A percentile compares a stretch with the other conserved stretches of the same genome.
phyloP scores from a whole-genome alignment of 2,888 invertebrate genomes.

The Xestoiulus laeticollis region DNA sequence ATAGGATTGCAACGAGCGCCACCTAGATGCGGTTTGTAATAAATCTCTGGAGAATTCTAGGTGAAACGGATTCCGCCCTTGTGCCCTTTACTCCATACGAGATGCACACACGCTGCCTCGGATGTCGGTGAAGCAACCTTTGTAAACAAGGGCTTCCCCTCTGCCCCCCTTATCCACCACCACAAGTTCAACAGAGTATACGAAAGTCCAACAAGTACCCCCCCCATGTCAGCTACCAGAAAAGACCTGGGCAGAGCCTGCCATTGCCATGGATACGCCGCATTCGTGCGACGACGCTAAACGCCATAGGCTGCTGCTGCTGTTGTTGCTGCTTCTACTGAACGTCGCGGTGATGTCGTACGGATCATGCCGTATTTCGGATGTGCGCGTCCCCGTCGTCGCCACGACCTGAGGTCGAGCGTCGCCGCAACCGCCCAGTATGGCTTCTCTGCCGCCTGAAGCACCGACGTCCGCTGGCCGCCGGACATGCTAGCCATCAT shows the following conservation, averaged over 20 bases:
- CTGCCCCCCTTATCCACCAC: background rate
- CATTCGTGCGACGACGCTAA: background rate
- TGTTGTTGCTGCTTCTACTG: background rate
- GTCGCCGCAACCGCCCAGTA: background rate
- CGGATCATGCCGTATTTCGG: background rate
- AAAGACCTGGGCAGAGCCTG: background rate
- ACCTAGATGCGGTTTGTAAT: no score
- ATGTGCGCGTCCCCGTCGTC: background rate
- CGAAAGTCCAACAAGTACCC: background rate
- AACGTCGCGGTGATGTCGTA: background rate
- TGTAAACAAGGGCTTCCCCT: background rate
- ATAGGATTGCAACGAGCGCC: background rate
- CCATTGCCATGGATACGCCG: conserved; percentile 30
- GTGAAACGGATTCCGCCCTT: background rate
- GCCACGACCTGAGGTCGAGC: background rate
- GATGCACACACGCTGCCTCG: background rate
- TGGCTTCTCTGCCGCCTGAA: background rate
- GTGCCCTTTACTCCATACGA: background rate
- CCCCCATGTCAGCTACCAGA: no score
- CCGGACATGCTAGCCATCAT: conserved; percentile 51
- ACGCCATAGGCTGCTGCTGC: background rate
- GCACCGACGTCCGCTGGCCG: background rate
- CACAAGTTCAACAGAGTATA: background rate
- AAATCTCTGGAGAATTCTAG: background rate
- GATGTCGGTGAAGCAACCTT: background rate